phyloP scores from a whole-genome alignment of 1,140 invertebrate species.

The Drosophila neocordata region DNA sequence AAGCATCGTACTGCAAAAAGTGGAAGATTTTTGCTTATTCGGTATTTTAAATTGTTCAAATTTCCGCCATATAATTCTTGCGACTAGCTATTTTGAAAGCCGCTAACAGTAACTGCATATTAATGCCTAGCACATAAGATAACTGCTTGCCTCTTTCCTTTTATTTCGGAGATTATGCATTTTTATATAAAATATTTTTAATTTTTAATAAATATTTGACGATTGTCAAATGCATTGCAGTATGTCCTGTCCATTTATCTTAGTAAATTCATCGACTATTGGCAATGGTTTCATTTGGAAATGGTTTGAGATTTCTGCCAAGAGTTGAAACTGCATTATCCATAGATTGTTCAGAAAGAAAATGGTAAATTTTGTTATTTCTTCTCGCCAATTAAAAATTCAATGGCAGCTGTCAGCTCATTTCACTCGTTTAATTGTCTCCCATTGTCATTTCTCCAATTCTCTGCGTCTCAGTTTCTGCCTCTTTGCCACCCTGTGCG shows the following conservation, averaged over 20 bases:
- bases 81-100: too few relatives aligned
- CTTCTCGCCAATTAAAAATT: neutral
- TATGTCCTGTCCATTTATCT: neutral
- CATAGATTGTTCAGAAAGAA: neutral
- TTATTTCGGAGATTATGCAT: too few relatives aligned
- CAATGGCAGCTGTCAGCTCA: conserved; percentile 7
- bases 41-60: too few relatives aligned
- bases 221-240: too few relatives aligned
- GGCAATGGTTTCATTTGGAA: neutral
- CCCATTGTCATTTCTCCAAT: conserved; percentile 4
- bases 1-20: too few relatives aligned
- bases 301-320: neutral
- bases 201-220: too few relatives aligned
- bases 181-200: too few relatives aligned
- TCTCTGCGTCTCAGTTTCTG: neutral
- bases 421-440: conserved; percentile 10
- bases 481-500: neutral
- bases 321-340: neutral
- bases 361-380: neutral
- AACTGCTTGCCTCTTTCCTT: too few relatives aligned
- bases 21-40: too few relatives aligned
- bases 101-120: too few relatives aligned
- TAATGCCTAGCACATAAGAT: too few relatives aligned
- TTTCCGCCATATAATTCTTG: too few relatives aligned
- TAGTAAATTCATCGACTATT: neutral